Percentiles rank a stretch among this genome's conserved stretches.
These are phyloP conservation scores for Proctacanthus coquilletti DNA, from an alignment of 1,140 invertebrate genomes.

Conservation along the genomic window DNA sequence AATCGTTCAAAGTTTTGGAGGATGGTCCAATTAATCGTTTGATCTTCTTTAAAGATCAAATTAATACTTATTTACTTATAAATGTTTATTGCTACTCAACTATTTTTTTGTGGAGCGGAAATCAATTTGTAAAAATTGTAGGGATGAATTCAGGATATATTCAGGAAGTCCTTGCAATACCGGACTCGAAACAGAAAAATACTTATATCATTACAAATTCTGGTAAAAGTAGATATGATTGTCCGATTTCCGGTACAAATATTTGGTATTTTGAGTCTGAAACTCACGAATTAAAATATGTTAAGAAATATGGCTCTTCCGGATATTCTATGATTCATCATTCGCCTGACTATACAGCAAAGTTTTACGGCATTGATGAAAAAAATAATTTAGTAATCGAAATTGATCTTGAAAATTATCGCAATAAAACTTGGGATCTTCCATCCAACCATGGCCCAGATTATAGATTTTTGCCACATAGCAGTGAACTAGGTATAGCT, in stretches of 20 bases:
- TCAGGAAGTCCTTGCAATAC: slow-evolving; percentile 11
- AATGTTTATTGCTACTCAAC: slow-evolving; percentile 16
- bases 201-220: slow-evolving; percentile 17
- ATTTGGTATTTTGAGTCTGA: not conserved
- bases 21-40: not conserved
- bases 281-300: not conserved
- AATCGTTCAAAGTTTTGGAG: not conserved
- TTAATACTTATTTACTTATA: slow-evolving; percentile 13
- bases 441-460: not conserved
- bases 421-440: not conserved
- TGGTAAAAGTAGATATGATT: not conserved
- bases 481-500: slow-evolving; percentile 2
- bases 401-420: no score
- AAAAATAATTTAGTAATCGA: not conserved
- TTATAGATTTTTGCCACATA: slow-evolving; percentile 2
- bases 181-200: not conserved
- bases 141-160: slow-evolving; percentile 14
- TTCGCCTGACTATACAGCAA: not conserved
- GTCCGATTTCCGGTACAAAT: not conserved
- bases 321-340: not conserved
- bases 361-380: not conserved
- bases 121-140: slow-evolving; percentile 4
- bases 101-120: slow-evolving; percentile 10
- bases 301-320: not conserved
- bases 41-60: not conserved